A percentile compares a stretch with the other conserved stretches of the same genome.
These are phyloP conservation scores for Sparus aurata DNA, from an alignment of 2,797 vertebrate species.

Conservation along the genomic window DNA sequence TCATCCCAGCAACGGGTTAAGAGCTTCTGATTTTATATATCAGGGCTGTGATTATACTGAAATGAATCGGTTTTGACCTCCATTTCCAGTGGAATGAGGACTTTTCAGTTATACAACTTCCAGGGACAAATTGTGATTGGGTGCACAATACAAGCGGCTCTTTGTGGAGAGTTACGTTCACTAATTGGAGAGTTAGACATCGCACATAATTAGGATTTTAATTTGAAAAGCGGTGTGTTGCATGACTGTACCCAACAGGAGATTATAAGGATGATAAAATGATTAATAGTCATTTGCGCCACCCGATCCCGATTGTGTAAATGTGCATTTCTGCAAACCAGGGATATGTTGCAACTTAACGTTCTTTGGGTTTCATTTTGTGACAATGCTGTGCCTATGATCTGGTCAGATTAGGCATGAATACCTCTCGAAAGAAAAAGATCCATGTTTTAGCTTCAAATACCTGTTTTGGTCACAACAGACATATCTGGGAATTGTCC, in stretches of 20 bases:
- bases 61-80: background rate
- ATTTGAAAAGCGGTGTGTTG: background rate
- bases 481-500: no score
- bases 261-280: background rate
- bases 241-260: background rate
- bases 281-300: background rate
- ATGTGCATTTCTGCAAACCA: no score
- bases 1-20: background rate
- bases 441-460: no score
- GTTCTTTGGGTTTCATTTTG: no score
- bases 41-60: background rate
- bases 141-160: slow-evolving; percentile 9
- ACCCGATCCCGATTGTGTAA: no score
- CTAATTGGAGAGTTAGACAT: slow-evolving; percentile 16
- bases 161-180: slow-evolving; percentile 1
- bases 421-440: no score
- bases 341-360: no score
- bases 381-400: no score
- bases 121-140: background rate
- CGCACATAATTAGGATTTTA: slow-evolving; percentile 1
- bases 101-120: background rate
- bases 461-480: no score
- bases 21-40: background rate
- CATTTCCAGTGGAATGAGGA: slow-evolving; percentile 8
- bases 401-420: no score